phyloP scores from a whole-genome alignment of 2,113 vertebrate genomes.

The Trichechus manatus region DNA sequence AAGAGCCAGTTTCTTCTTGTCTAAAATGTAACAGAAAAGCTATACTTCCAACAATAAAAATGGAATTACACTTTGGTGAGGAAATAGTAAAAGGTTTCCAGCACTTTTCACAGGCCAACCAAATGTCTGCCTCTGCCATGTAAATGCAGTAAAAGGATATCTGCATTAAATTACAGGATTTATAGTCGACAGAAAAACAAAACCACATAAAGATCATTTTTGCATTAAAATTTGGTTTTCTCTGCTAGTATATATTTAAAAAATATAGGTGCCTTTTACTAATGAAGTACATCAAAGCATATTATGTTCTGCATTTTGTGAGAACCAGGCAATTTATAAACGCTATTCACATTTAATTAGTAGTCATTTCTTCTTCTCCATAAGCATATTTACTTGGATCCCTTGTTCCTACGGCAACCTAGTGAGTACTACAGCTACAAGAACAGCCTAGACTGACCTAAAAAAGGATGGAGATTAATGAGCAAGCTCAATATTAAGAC shows the following conservation, averaged over 20 bases:
- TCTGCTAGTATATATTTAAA: constrained; percentile 29
- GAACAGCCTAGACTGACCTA: constrained; percentile 86
- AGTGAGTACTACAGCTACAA: constrained; percentile 88
- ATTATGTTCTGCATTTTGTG: constrained; percentile 75
- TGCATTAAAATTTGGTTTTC: constrained; percentile 76
- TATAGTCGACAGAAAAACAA: constrained; percentile 73
- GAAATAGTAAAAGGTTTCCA: constrained; percentile 54
- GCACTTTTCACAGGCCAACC: constrained; percentile 67
- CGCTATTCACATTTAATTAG: constrained; percentile 93
- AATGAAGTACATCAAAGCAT: constrained; percentile 74
- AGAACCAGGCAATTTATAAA: constrained; percentile 87
- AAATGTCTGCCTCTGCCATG: constrained; percentile 74
- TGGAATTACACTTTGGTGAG: constrained; percentile 51
- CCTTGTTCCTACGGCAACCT: constrained; percentile 95
- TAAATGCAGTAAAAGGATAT: constrained; percentile 73
- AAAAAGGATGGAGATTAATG: constrained; percentile 92
- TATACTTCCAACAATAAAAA: constrained; percentile 40
- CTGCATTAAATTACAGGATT: constrained; percentile 71
- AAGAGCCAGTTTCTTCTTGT: constrained; percentile 20
- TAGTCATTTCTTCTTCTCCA: constrained; percentile 92
- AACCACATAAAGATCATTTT: constrained; percentile 72
- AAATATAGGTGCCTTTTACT: constrained; percentile 77
- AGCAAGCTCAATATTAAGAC: constrained; percentile 90
- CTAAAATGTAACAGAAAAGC: constrained; percentile 32
- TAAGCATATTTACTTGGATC: constrained; percentile 94